A percentile compares a stretch with the other conserved stretches of the same genome.
Evolutionary conservation across 1,140 invertebrate species (phyloP).

Genomic region (Hesperophylax magnus): DNA sequence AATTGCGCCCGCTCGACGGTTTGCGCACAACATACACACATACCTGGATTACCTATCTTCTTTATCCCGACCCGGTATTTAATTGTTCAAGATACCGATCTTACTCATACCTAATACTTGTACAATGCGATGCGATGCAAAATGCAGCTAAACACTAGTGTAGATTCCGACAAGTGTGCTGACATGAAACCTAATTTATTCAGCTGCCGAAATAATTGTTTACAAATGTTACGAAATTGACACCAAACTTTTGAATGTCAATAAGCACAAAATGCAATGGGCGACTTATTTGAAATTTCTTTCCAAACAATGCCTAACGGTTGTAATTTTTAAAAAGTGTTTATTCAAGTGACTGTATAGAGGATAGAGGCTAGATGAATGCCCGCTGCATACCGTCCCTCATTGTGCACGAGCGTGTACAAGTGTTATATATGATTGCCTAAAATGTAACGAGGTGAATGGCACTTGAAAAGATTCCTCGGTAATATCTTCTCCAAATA

Average conservation of each 20-base stretch:
- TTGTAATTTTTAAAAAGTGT: conserved; percentile 36
- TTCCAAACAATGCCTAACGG: conserved; percentile 26
- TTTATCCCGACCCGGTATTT: too few species aligned
- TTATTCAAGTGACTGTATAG: conserved; percentile 20
- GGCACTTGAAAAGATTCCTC: conserved; percentile 34
- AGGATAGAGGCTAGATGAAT: conserved; percentile 14
- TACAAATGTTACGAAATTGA: too few species aligned
- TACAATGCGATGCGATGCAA: too few species aligned
- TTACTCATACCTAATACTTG: too few species aligned
- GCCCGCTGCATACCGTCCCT: conserved; percentile 1
- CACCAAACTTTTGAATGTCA: too few species aligned
- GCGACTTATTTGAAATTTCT: conserved; percentile 22
- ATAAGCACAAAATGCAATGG: not conserved
- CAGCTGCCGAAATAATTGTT: too few species aligned
- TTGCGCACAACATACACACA: not conserved
- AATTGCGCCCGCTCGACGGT: not conserved
- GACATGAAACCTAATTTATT: too few species aligned
- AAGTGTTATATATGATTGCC: conserved; percentile 36
- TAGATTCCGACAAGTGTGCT: too few species aligned
- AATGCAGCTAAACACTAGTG: too few species aligned
- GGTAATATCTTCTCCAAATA: conserved; percentile 34
- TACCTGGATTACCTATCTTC: conserved; percentile 1
- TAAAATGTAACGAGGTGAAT: conserved; percentile 35
- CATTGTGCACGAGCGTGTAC: conserved; percentile 29
- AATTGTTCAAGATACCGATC: too few species aligned